Conservation (phyloP, 2,113 vertebrate species). For the Colaptes auratus region DNA sequence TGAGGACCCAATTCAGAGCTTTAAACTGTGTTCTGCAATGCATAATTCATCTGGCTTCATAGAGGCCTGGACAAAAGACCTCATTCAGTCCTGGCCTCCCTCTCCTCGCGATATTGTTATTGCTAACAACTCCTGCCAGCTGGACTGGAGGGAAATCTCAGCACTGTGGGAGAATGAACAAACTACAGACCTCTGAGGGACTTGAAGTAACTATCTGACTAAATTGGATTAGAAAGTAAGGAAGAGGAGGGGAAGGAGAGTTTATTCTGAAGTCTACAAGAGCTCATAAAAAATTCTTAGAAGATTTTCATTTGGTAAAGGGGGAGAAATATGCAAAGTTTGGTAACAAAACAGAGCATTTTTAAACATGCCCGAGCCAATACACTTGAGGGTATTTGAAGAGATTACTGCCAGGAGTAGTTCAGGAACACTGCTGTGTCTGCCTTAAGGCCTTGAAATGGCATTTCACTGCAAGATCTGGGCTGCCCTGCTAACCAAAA, state of each 20-base stretch:
- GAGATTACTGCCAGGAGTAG: slow-evolving; percentile 54
- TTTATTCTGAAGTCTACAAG: slow-evolving; percentile 67
- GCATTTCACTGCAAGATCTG: slow-evolving; percentile 7
- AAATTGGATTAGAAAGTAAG: slow-evolving; percentile 85
- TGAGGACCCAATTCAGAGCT: slow-evolving; percentile 77
- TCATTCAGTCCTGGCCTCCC: slow-evolving; percentile 87
- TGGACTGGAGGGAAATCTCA: slow-evolving; percentile 87
- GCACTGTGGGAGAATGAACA: slow-evolving; percentile 84
- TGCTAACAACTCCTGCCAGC: slow-evolving; percentile 92
- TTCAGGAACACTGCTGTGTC: slow-evolving; percentile 60
- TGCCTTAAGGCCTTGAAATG: slow-evolving; percentile 22
- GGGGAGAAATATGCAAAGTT: slow-evolving; percentile 59
- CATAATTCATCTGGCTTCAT: slow-evolving; percentile 97
- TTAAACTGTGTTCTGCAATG: slow-evolving; percentile 85
- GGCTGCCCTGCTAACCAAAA: neutral
- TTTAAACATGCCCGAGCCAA: slow-evolving; percentile 44
- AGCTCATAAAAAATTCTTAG: slow-evolving; percentile 68
- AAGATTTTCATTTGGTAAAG: slow-evolving; percentile 70
- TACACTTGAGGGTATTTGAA: slow-evolving; percentile 49
- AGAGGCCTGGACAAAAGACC: slow-evolving; percentile 89
- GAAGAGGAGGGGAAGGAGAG: slow-evolving; percentile 66
- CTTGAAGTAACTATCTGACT: slow-evolving; percentile 76
- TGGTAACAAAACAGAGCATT: slow-evolving; percentile 61
- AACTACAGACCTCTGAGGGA: slow-evolving; percentile 72
- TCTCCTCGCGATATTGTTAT: slow-evolving; percentile 90